Base-by-base conservation (phyloP, 2,888 invertebrate species). In the Hedychridium roseum region DNA sequence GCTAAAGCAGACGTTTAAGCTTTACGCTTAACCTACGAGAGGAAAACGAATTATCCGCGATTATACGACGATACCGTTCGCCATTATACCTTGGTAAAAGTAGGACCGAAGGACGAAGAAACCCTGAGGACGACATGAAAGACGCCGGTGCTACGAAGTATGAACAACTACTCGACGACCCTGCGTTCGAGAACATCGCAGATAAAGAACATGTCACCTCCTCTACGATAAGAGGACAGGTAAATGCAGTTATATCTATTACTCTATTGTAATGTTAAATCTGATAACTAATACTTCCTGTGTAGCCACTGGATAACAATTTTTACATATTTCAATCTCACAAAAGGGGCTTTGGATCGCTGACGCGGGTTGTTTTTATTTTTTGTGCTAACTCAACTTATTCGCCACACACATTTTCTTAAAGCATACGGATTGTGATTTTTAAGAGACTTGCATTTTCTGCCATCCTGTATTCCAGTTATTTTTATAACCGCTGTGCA, bases 141-240 rank as follows among this genome's bases (percentile, higher is more conserved):
- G 61, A 63, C 47, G 54, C 62, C 11, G 37, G 44, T 35, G 28
- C 46, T 28, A 61, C 49, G 34, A 62, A 61, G 23, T 62, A 63
- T 34, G 59, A 61, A 42, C 42, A 61, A 39, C 47, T 63, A 15
- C 56, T 54, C 40, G 57, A 59, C 30, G 56, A 61, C 37, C 52
- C 59, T 41, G 56, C 50, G 4, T 38, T 61, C n/a, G 56, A 56
- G 11, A 43, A 47, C 23, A 39, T 30, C 35, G 14, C 50, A 14
- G 48, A 59, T 18, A 59, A 63, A 34, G 57, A 54, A 21, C 37
- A 1, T 23, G 9, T 6, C 9, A n/a, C n/a, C n/a, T n/a, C n/a
- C n/a, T n/a, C n/a, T 9, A 23, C 5, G 9, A 23, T 23, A 9
- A 23, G 5, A 6, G 5, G 9, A 6, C 9, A 23, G 9, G 23